Evolutionary conservation across 1,140 invertebrate species (phyloP).

Genomic region (Batillaria attramentaria): DNA sequence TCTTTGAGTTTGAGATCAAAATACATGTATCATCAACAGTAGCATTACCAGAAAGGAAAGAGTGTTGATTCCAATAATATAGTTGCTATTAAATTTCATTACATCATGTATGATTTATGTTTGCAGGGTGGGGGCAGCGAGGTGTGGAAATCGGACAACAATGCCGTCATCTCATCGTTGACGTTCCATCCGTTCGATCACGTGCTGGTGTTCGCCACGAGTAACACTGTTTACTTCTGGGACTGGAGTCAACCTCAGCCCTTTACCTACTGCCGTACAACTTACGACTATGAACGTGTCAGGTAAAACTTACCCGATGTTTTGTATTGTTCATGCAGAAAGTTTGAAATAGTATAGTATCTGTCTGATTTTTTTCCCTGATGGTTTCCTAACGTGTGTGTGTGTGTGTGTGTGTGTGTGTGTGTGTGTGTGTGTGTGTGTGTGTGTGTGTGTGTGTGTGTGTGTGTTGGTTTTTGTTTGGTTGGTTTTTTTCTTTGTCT

Average conservation of each 20-base stretch:
- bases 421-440: not conserved
- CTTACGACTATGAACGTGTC: slow-evolving; percentile 66
- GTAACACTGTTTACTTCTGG: slow-evolving; percentile 91
- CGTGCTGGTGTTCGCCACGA: slow-evolving; percentile 87
- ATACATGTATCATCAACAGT: not conserved
- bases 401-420: not conserved
- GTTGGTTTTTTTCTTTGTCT: no score
- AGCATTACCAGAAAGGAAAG: not conserved
- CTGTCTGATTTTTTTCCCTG: no score
- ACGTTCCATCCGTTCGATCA: slow-evolving; percentile 89
- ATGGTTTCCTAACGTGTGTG: not conserved
- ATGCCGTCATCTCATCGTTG: slow-evolving; percentile 84
- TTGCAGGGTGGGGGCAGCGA: slow-evolving; percentile 84
- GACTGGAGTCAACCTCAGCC: slow-evolving; percentile 87
- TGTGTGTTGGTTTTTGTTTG: no score
- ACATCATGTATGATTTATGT: slow-evolving; percentile 27
- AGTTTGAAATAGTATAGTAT: no score
- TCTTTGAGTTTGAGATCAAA: slow-evolving; percentile 80
- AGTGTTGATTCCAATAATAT: not conserved
- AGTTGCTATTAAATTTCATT: not conserved
- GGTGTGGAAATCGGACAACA: slow-evolving; percentile 81
- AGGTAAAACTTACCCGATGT: slow-evolving; percentile 74
- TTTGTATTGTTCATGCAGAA: no score
- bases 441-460: not conserved
- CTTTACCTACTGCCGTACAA: slow-evolving; percentile 76